Base-by-base conservation (phyloP, 2,888 invertebrate species). In the Spicauda simplicius region DNA sequence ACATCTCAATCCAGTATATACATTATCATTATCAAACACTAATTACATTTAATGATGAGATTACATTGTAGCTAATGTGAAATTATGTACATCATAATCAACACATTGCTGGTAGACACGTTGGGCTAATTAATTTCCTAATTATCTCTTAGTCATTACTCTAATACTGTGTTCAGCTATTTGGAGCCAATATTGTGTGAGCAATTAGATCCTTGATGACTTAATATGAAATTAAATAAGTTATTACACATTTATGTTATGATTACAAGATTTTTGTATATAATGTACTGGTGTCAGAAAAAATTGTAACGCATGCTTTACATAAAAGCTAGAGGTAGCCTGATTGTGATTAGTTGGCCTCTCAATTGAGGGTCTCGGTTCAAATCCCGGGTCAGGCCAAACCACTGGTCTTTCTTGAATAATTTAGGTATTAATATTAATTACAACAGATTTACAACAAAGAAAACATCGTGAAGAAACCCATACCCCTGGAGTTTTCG, bases 61-160 rank as follows among this genome's bases (percentile, higher is more conserved):
- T 64, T 25, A 64, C 20, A 58, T 60, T 58, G 8, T 41, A 2
- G 52, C 52, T 64, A 54, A 58, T 64, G 18, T 55, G 57, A 19
- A 64, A 19, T 57, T 19, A 48, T 16, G 16, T 33, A 58, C 37
- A 64, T 58, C 52, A 52, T 37, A 52, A 57, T 48, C 62, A 33
- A 18, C 56, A 59, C 48, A 37, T 50, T 64, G 52, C 56, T 57
- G 55, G 56, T 56, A 19, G 37, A 58, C 50, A 48, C 30, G 56
- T 45, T 33, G 5, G 37, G 37, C 37, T 64, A 58, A 64, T 64
- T 64, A 64, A 64, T 64, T 52, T 64, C 56, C 56, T 64, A 56
- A 64, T 64, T 64, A 56, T 48, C 64, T 41, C 50, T 50, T 50
- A 50, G 57, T 57, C 57, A 64, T 57, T 58, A 8, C 50, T 16